Evolutionary conservation across 1,140 invertebrate species (phyloP).

Genomic region (Lepidurus couesii): DNA sequence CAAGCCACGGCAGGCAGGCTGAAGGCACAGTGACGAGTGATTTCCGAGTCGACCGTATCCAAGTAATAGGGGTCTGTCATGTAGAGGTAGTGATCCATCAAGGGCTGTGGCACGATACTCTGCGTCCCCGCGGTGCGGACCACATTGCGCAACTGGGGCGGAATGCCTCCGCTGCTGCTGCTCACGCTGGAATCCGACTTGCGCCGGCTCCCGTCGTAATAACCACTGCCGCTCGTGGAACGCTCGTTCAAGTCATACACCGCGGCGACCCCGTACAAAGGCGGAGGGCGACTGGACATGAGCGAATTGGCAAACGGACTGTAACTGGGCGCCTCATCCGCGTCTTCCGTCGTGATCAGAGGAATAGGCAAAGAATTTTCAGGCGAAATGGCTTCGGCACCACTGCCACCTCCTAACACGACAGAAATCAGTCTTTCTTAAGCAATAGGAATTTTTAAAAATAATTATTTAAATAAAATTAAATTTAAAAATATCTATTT

Average conservation of each 20-base stretch:
- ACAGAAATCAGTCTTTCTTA: no score
- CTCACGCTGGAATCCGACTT: constrained; percentile 12
- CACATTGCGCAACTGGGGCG: neutral
- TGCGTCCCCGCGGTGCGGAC: constrained; percentile 41
- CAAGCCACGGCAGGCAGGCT: constrained; percentile 71
- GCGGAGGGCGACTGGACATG: neutral
- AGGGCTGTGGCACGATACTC: constrained; percentile 60
- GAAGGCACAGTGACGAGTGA: constrained; percentile 69
- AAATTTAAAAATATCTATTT: no score
- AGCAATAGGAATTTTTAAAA: no score
- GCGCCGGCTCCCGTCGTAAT: neutral
- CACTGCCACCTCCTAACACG: neutral
- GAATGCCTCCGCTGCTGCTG: neutral
- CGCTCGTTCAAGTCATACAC: neutral
- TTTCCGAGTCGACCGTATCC: constrained; percentile 57
- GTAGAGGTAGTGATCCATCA: constrained; percentile 65
- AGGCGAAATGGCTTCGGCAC: neutral
- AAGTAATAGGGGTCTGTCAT: constrained; percentile 57
- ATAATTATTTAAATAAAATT: no score
- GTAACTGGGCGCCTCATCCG: neutral
- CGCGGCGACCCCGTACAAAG: neutral
- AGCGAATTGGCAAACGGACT: constrained; percentile 1
- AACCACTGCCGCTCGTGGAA: neutral
- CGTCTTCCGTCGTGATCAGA: neutral
- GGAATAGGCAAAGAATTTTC: neutral